Base-by-base conservation (phyloP, 1,140 invertebrate genomes). In the Choristoneura fumiferana region DNA sequence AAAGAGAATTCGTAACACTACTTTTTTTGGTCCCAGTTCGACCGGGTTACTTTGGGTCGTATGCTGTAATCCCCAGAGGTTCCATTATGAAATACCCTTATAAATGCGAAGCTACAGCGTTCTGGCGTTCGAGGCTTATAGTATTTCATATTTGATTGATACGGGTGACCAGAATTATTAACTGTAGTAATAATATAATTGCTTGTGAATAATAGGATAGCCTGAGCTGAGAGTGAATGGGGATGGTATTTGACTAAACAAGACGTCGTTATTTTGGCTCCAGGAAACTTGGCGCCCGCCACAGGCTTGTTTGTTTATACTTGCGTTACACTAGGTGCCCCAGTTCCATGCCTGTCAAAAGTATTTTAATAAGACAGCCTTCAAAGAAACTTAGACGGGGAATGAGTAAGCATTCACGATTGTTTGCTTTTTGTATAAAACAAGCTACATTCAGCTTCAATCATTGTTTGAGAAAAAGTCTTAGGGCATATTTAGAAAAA, bases 181-280 rank as follows among this genome's bases (percentile, higher is more conserved):
- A 37, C n/a, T 37, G 3, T 3, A 34, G 33, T 4, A 10, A 37
- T 37, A 12, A 4, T 10, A 9, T 12, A 10, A 37, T 2, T 37
- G 35, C 35, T 12, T 4, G 35, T 10, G 35, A 37, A 2, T 37
- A 10, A 37, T 35, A n/a, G 2, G 13, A 14, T 13, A 0, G 10
- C 43, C 22, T 49, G 1, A 49, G 18, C 12, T 8, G 6, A 18
- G 8, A 2, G 18, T n/a, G n/a, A n/a, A n/a, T n/a, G 22, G 53
- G 17, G 53, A 54, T 10, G 14, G 8, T 10, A 54, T 54, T 54
- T 54, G 18, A 54, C 40, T 34, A 43, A 58, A 29, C 22, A 29
- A 6, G 22, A 40, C 40, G 36, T 63, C 64, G 62, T 67, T 70
- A 60, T 67, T 38, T 64, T 60, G 62, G 59, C 65, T 59, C 60